phyloP scores from a whole-genome alignment of 2,888 invertebrate species.

The Callyntrura guangdongensis region DNA sequence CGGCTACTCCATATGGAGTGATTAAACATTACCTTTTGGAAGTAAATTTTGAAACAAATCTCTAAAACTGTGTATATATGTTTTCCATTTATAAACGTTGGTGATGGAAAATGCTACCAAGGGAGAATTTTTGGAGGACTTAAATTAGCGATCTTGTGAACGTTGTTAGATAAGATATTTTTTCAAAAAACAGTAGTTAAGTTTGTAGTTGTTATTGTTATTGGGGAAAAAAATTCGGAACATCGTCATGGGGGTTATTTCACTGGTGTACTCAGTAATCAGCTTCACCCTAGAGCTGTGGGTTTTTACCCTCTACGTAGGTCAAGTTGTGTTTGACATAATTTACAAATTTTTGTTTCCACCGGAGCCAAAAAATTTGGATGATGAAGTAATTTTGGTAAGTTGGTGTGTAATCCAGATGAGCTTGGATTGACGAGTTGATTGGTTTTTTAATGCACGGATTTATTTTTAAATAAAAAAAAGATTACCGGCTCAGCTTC shows the following conservation, averaged over 20 bases:
- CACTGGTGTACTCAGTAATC: conserved; percentile 71
- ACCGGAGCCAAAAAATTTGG: conserved; percentile 74
- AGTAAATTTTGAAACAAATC: too few relatives aligned
- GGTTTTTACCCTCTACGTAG: conserved; percentile 58
- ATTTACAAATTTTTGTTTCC: conserved; percentile 75
- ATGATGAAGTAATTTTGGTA: conserved; percentile 81
- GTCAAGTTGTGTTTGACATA: conserved; percentile 67
- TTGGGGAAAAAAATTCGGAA: neutral
- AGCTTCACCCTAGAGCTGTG: conserved; percentile 70
- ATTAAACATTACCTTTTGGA: too few relatives aligned
- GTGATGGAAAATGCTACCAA: too few relatives aligned
- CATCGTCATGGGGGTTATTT: conserved; percentile 62
- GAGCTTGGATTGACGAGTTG: too few relatives aligned
- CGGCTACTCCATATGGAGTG: too few relatives aligned
- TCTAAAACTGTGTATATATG: too few relatives aligned
- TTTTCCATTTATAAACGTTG: too few relatives aligned
- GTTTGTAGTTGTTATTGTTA: neutral
- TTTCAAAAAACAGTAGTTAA: neutral
- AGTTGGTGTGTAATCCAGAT: neutral
- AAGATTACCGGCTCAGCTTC: conserved; percentile 89
- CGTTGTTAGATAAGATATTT: neutral
- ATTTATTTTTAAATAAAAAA: neutral
- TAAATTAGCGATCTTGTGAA: too few relatives aligned
- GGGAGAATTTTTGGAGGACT: too few relatives aligned
- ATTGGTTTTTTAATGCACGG: too few relatives aligned